Conservation (phyloP, 2,113 vertebrate genomes). For the Tympanuchus pallidicinctus region DNA sequence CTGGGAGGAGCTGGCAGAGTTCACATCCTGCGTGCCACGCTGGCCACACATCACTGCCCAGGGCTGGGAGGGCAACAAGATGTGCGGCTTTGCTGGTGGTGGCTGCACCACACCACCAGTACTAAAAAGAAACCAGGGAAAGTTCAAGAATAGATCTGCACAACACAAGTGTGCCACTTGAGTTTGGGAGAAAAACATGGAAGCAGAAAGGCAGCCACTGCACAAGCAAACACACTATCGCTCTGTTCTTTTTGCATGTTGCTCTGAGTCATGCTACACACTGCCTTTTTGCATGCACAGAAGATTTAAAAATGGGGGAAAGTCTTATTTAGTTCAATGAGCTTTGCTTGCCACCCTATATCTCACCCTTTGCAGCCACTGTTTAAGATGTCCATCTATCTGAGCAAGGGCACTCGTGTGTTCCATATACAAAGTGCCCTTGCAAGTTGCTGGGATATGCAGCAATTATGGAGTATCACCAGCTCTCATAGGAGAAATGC, state of each 20-base stretch:
- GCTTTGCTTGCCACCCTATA: background rate
- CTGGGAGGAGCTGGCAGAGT: background rate
- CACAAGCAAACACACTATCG: background rate
- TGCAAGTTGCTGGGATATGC: too few relatives aligned
- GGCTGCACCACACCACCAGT: background rate
- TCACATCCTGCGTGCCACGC: background rate
- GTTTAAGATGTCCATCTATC: background rate
- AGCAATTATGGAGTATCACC: background rate
- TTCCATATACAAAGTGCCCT: too few relatives aligned
- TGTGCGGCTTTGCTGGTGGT: background rate
- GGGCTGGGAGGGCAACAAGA: background rate
- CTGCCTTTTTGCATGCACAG: background rate
- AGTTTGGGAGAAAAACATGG: background rate
- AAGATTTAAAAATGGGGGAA: background rate
- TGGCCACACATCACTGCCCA: background rate
- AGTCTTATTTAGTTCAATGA: background rate
- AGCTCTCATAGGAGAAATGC: too few relatives aligned
- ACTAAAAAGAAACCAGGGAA: constrained; percentile 33
- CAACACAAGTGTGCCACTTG: constrained; percentile 11
- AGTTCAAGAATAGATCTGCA: background rate
- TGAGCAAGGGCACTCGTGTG: background rate
- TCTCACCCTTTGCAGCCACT: background rate
- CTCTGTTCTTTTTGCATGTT: constrained; percentile 23
- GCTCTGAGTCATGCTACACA: constrained; percentile 12
- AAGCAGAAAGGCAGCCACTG: background rate